Evolutionary conservation across 2,113 vertebrate species (phyloP).

Genomic region (Gorsachius goisagi): DNA sequence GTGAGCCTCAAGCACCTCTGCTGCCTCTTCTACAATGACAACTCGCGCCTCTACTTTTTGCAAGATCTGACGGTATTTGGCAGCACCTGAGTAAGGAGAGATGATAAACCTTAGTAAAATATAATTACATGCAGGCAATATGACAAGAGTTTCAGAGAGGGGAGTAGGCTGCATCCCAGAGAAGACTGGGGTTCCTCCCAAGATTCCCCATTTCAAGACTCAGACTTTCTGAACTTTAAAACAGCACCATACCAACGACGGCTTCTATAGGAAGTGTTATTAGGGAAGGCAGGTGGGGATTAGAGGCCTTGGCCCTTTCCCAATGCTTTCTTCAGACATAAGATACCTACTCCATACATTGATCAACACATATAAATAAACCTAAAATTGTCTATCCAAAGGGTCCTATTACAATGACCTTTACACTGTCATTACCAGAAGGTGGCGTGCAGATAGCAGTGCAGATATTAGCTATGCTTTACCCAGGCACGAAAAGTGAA

Average conservation of each 20-base stretch:
- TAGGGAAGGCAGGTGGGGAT: background rate
- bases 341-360: background rate
- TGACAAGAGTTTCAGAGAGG: background rate
- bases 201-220: background rate
- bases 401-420: background rate
- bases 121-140: background rate
- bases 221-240: background rate
- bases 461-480: background rate
- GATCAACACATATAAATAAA: background rate
- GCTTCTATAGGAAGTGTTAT: background rate
- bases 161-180: background rate
- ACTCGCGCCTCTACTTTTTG: slow-evolving; percentile 82
- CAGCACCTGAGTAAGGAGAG: slow-evolving; percentile 78
- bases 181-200: background rate
- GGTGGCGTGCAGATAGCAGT: background rate
- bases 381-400: background rate
- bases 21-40: slow-evolving; percentile 93
- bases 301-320: background rate
- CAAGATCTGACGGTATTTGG: slow-evolving; percentile 85
- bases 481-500: background rate
- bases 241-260: background rate
- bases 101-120: background rate
- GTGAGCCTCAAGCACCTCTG: slow-evolving; percentile 94
- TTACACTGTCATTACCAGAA: background rate
- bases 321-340: background rate